Base-by-base conservation (phyloP, 2,888 invertebrate species). In the Bombylius discolor region DNA sequence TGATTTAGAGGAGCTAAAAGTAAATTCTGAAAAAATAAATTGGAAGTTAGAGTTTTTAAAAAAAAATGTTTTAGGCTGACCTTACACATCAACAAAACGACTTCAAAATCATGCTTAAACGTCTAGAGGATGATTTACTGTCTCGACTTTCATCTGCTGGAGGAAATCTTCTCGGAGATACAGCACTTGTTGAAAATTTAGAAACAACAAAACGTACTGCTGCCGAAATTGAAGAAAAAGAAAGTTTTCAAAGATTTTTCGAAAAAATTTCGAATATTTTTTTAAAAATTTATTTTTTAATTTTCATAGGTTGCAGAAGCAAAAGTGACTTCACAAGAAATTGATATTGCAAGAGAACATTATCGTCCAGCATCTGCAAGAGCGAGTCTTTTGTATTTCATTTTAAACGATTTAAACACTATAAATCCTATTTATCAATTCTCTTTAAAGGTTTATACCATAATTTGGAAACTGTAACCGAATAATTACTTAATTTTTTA, bases 361-460 rank as follows among this genome's bases (percentile, higher is more conserved):
- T 83, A 83, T 66, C 63, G 74, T 8, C 71, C 74, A 12, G 96
- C 95, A 4, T 93, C 96, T 1, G 89, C 93, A 0, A 79, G 96
- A 67, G 95, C 96, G 0, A 95, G 95, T 55, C 78, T 97, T 5
- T 77, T 97, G 0, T 97, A 97, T 73, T 97, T 97, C 67, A 95
- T 97, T 63, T 76, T 97, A 47, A 96, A 96, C 68, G 96, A 97
- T 64, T 78, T 97, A 58, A 91, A 94, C 73, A 94, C 92, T 42
- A 95, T 97, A 60, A 95, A 96, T 76, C 94, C 94, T 1, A 95
- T 97, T 65, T 97, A 97, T 72, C 95, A 96, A 71, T 97, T 97
- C 75, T 96, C 96, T 13, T 77, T 97, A 59, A 96, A 97, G 82
- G 92, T 72, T 32, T n/a, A n/a, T 14, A 45, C 14, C 14, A 42